Base-by-base conservation (phyloP, 2,797 vertebrate species). In the Pseudocheirus occidentalis region DNA sequence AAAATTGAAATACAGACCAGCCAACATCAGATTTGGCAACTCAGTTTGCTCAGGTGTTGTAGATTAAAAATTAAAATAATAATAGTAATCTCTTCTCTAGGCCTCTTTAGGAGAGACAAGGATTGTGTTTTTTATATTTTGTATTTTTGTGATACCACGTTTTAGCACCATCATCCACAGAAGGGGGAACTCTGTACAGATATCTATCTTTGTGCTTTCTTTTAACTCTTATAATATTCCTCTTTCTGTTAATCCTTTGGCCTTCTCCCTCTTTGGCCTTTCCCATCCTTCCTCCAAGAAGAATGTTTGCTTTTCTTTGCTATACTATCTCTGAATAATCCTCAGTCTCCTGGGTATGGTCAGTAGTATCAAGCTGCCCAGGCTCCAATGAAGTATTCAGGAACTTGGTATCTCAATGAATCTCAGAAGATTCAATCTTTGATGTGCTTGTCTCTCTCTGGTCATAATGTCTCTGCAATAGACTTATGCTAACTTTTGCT, bases 1-100 rank as follows among this genome's bases (percentile, higher is more conserved):
- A 95, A 95, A 91, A 93, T 94, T 90, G 90, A 96, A 95, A 95
- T 31, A 31, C 54, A 95, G 58, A 93, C 5, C 54, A 90, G 73
- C 66, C 18, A 81, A 81, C 55, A 90, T 87, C 92, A 66, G 0
- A 54, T 95, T 90, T 91, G 58, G 73, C 90, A 94, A 55, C 29
- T 54, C 40, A 95, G 34, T 95, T 90, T 46, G 54, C 59, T 93
- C 90, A 90, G 34, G 14, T 90, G 52, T 91, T 81, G 81, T 13
- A 81, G 87, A 92, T 91, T 50, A 40, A 31, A 95, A 93, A 91
- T 92, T 94, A 91, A 93, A 46, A 27, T 46, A 34, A 40, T 73
- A 58, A 11, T 24, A 40, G 27, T 46, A 12, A 50, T 27, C 73
- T 87, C 40, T 87, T 87, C 73, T 53, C 81, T 92, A 6, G 34